Conservation (phyloP, 2,113 vertebrate species). For the Alectura lathami region DNA sequence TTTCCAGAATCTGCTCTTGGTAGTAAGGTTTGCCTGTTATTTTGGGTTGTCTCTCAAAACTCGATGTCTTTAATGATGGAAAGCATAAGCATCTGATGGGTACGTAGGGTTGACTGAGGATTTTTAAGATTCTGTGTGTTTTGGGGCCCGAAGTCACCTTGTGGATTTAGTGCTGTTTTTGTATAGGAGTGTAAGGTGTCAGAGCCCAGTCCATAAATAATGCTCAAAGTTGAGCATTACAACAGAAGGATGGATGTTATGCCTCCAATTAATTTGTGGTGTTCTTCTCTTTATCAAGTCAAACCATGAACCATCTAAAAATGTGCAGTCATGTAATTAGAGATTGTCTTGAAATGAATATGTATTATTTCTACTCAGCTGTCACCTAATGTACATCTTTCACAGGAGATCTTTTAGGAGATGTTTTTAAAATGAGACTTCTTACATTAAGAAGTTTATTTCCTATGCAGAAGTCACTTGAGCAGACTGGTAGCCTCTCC, state of each 20-base stretch:
- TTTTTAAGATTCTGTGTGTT: neutral
- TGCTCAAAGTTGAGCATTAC: neutral
- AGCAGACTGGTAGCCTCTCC: neutral
- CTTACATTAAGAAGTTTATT: too few relatives aligned
- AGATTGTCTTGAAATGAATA: neutral
- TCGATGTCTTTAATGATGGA: neutral
- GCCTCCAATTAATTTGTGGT: neutral
- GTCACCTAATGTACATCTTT: neutral
- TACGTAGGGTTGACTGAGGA: constrained; percentile 20
- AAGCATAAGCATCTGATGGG: constrained; percentile 4
- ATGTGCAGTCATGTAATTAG: neutral
- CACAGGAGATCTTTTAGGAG: neutral
- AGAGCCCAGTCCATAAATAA: neutral
- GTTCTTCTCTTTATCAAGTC: neutral
- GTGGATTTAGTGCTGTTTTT: neutral
- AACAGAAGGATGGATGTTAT: neutral
- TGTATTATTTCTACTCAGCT: neutral
- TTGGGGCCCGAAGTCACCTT: neutral
- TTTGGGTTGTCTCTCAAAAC: neutral
- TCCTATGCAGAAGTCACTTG: neutral
- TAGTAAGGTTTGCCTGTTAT: neutral
- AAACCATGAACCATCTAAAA: neutral
- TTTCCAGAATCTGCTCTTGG: neutral
- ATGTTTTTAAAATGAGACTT: too few relatives aligned
- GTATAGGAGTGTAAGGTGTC: neutral